Evolutionary conservation across 2,888 invertebrate species (phyloP).

Genomic region (Rhagophthalmus giganteus): DNA sequence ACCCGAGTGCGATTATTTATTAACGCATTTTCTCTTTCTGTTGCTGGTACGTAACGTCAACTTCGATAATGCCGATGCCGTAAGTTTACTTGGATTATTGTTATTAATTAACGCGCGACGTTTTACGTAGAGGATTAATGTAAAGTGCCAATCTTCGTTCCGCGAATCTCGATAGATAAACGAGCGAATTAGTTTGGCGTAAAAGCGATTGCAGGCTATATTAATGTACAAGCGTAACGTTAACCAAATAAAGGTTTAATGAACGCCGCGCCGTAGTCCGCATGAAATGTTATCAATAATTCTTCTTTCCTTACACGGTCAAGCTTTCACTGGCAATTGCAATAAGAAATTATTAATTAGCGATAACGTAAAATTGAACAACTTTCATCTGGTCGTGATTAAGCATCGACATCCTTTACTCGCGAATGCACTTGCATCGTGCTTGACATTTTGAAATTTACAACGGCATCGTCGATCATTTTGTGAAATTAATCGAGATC

Average conservation of each 20-base stretch:
- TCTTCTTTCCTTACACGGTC: conserved; percentile 24
- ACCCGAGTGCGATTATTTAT: neutral
- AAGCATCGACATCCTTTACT: conserved; percentile 14
- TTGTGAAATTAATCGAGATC: neutral
- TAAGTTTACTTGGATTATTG: neutral
- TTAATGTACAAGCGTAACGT: too few relatives aligned
- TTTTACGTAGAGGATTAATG: too few relatives aligned
- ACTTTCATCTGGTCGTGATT: conserved; percentile 26
- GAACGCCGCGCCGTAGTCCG: neutral
- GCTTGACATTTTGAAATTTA: neutral
- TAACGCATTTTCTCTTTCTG: conserved; percentile 6
- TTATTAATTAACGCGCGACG: neutral
- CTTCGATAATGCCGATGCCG: neutral
- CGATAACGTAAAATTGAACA: conserved; percentile 25
- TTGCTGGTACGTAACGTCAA: conserved; percentile 13
- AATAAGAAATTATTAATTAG: conserved; percentile 27
- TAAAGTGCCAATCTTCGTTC: too few relatives aligned
- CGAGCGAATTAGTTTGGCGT: too few relatives aligned
- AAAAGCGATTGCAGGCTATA: too few relatives aligned
- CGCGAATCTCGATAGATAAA: too few relatives aligned
- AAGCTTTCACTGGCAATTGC: conserved; percentile 25
- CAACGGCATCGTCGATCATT: neutral
- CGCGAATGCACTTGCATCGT: neutral
- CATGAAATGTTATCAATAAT: conserved; percentile 20
- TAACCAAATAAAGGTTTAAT: neutral